Percentiles rank a stretch among this genome's conserved stretches.
phyloP scores from a whole-genome alignment of 2,888 invertebrate genomes.

The Endotricha flammealis region DNA sequence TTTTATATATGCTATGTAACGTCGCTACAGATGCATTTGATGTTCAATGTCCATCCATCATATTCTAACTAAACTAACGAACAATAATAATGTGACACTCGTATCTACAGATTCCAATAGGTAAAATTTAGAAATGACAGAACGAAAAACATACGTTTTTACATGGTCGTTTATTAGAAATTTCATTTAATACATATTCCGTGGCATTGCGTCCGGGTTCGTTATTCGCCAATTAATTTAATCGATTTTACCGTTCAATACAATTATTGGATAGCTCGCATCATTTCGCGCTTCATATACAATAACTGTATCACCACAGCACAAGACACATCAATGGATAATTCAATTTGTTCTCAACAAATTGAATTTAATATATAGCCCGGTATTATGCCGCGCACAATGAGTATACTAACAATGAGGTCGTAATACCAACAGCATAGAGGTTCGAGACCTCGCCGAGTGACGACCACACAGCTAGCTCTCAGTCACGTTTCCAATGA shows the following conservation, averaged over 20 bases:
- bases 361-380: constrained; percentile 55
- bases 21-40: too few relatives aligned
- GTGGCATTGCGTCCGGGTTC: too few relatives aligned
- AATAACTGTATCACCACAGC: constrained; percentile 7
- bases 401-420: constrained; percentile 49
- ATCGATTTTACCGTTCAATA: constrained; percentile 3
- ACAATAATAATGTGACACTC: too few relatives aligned
- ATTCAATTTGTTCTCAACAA: constrained; percentile 44
- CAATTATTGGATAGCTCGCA: constrained; percentile 4
- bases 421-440: constrained; percentile 41
- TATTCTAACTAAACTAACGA: too few relatives aligned
- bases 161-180: too few relatives aligned
- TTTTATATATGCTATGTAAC: too few relatives aligned
- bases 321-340: constrained; percentile 13
- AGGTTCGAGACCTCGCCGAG: constrained; percentile 9
- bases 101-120: too few relatives aligned
- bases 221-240: not conserved
- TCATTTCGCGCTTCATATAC: constrained; percentile 10
- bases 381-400: constrained; percentile 43
- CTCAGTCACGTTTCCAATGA: constrained; percentile 71
- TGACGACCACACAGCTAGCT: constrained; percentile 62
- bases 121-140: too few relatives aligned
- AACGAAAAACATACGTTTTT: too few relatives aligned
- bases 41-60: too few relatives aligned
- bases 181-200: too few relatives aligned